Percentiles rank a stretch among this genome's conserved stretches.
phyloP scores from a whole-genome alignment of 2,797 vertebrate species.

The Notamacropus eugenii region DNA sequence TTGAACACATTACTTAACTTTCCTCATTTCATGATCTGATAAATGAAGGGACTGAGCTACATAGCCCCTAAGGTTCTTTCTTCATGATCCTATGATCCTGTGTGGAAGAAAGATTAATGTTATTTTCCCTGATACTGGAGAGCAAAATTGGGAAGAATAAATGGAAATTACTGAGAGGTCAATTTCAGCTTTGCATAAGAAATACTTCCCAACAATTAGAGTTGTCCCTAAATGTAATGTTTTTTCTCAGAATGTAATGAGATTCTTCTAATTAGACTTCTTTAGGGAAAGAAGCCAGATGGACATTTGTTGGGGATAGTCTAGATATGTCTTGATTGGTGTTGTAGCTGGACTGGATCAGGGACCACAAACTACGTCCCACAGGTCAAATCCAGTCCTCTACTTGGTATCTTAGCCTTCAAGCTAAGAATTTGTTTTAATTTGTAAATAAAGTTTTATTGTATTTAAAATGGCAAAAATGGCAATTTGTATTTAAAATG shows the following conservation, averaged over 20 bases:
- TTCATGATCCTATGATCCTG: neutral
- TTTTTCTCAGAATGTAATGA: neutral
- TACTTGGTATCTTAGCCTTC: fast-evolving
- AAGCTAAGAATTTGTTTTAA: neutral
- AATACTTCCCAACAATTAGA: neutral
- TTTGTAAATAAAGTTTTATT: neutral
- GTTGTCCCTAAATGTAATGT: neutral
- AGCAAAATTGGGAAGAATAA: neutral
- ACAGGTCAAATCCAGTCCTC: neutral
- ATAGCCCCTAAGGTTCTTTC: no score
- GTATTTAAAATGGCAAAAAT: neutral
- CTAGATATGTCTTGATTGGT: neutral
- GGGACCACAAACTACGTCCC: neutral
- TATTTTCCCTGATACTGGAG: neutral
- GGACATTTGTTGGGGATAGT: neutral
- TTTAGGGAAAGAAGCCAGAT: neutral
- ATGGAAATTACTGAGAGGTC: neutral
- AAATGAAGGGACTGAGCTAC: neutral
- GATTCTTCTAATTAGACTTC: neutral
- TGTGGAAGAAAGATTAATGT: neutral
- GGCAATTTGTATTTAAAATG: no score
- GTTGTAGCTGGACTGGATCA: no score
- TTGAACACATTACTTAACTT: neutral
- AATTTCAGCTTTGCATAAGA: neutral
- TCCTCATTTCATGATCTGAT: neutral